Percentiles rank a stretch among this genome's conserved stretches.
phyloP scores from a whole-genome alignment of 2,888 invertebrate species.

The Lasioglossum malachurum region DNA sequence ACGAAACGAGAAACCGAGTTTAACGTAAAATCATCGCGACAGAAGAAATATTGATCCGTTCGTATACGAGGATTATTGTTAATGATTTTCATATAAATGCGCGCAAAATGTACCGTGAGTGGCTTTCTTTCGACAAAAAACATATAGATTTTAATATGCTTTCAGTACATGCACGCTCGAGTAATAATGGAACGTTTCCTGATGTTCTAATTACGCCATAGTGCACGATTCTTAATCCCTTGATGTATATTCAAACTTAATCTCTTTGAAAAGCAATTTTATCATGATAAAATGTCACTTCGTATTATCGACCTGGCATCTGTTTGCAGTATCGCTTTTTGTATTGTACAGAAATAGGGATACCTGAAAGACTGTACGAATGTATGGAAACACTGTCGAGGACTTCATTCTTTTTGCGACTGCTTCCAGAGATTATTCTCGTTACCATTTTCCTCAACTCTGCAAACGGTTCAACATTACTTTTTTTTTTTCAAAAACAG shows the following conservation, averaged over 20 bases:
- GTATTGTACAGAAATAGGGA: neutral
- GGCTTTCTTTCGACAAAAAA: neutral
- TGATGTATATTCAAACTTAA: neutral
- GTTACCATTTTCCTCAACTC: neutral
- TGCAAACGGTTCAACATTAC: neutral
- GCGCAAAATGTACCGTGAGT: neutral
- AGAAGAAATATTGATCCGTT: neutral
- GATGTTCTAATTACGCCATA: slow-evolving; percentile 6
- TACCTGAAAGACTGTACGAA: neutral
- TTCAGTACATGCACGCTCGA: neutral
- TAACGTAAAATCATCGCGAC: neutral
- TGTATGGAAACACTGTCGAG: neutral
- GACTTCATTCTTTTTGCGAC: neutral
- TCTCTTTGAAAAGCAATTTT: slow-evolving; percentile 6
- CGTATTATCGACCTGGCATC: neutral
- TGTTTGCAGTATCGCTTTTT: neutral
- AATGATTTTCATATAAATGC: neutral
- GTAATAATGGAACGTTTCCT: neutral
- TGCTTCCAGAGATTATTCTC: too few relatives aligned
- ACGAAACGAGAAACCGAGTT: neutral
- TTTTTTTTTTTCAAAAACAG: neutral
- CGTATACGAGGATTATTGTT: neutral
- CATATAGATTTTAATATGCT: neutral
- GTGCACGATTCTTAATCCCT: slow-evolving; percentile 2
- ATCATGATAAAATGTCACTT: neutral